A percentile compares a stretch with the other conserved stretches of the same genome.
phyloP scores from a whole-genome alignment of 2,113 vertebrate genomes.

The Pardalotus punctatus region DNA sequence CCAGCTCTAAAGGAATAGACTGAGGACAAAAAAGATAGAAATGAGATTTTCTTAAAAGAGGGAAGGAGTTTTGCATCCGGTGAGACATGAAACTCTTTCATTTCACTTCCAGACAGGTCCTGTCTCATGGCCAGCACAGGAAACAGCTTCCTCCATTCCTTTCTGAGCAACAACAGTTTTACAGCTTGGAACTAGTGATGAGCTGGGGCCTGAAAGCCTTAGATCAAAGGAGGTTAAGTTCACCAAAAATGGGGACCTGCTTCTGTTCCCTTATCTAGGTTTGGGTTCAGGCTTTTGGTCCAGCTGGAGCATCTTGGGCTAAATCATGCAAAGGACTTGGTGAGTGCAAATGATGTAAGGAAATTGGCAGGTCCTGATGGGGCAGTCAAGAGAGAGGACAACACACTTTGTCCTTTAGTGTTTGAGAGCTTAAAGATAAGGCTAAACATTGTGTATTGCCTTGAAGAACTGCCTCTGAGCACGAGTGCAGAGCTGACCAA shows the following conservation, averaged over 20 bases:
- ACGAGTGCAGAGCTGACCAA: background rate
- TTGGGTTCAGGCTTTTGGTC: background rate
- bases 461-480: background rate
- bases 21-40: background rate
- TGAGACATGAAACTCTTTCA: background rate
- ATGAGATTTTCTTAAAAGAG: background rate
- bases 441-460: background rate
- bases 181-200: background rate
- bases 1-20: background rate
- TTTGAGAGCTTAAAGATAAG: background rate
- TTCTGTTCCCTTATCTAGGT: background rate
- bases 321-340: background rate
- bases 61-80: background rate
- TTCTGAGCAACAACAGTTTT: background rate
- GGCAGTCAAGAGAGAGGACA: background rate
- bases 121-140: background rate
- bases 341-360: background rate
- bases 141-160: background rate
- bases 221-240: background rate
- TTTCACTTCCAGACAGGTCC: background rate
- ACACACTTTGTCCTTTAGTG: background rate
- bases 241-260: background rate
- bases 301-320: background rate
- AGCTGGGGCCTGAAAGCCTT: background rate
- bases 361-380: background rate